Evolutionary conservation across 2,888 invertebrate genomes (phyloP).

Genomic region (Abrostola tripartita): DNA sequence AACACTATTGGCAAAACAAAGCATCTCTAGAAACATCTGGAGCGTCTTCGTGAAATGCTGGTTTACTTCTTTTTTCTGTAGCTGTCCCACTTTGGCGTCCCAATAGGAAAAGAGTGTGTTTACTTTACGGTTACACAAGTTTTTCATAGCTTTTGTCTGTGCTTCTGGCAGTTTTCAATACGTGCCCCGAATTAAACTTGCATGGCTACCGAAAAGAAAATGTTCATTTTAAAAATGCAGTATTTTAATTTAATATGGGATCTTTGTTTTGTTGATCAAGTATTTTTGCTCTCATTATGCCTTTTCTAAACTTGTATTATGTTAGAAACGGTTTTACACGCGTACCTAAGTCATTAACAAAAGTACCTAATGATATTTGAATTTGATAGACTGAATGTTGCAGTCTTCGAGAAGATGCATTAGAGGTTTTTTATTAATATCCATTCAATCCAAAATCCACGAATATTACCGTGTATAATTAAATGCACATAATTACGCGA

Average conservation of each 20-base stretch:
- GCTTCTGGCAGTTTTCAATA: slow-evolving; percentile 52
- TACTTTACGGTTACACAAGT: slow-evolving; percentile 58
- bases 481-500: neutral
- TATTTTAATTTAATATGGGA: slow-evolving; percentile 11
- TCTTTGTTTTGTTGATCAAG: neutral
- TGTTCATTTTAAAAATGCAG: slow-evolving; percentile 35
- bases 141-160: slow-evolving; percentile 56
- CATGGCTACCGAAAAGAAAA: slow-evolving; percentile 39
- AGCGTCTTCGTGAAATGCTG: slow-evolving; percentile 50
- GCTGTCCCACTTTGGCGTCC: slow-evolving; percentile 55
- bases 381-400: too few relatives aligned
- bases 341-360: too few relatives aligned
- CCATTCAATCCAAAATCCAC: too few relatives aligned
- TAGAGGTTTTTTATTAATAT: too few relatives aligned
- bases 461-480: neutral
- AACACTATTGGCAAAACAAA: slow-evolving; percentile 58
- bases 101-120: slow-evolving; percentile 56
- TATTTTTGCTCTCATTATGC: neutral
- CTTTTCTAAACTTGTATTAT: neutral
- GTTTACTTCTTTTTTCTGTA: slow-evolving; percentile 50
- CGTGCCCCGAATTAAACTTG: slow-evolving; percentile 46
- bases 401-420: too few relatives aligned
- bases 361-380: too few relatives aligned
- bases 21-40: slow-evolving; percentile 55
- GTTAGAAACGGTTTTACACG: neutral